Base-by-base conservation (phyloP, 2,797 vertebrate genomes). In the Brotula barbata region DNA sequence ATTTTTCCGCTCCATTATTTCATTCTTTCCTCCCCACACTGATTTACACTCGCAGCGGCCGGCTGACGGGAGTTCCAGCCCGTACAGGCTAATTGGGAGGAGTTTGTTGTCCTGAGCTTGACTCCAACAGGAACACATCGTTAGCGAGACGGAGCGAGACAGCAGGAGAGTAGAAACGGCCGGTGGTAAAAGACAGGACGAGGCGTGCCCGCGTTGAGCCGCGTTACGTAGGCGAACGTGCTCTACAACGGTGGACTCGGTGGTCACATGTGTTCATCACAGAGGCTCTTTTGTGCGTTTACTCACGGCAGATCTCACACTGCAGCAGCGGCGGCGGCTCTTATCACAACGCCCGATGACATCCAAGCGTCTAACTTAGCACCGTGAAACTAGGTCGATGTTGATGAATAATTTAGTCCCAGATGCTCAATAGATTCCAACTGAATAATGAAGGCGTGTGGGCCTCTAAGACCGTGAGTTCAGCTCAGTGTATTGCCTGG, bases 361-460 rank as follows among this genome's bases (percentile, higher is more conserved):
- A 86, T 87, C 80, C 71, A 81, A 86, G 80, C 80, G 85, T 90
- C 85, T 85, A 89, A 90, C 82, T 90, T 86, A 84, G 83, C 86
- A 85, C 82, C 80, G 71, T 86, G 77, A 84, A 92, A 89, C 87
- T 90, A 87, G 89, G 89, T 91, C 88, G 86, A 89, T 84, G 84
- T 80, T 87, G 79, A 87, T 89, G 87, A 90, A 90, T 91, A 87
- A 89, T 92, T 90, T 88, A 90, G 78, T 86, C 85, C 82, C 84
- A 89, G 85, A 89, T 90, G 86, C 89, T 89, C 88, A 87, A 90
- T 89, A 90, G 87, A 89, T 86, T 89, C 81, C 80, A 78, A 78
- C 82, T 86, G 87, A 89, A 88, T 89, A 90, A 90, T 87, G 79
- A 88, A 88, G 82, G 83, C 75, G 48, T 78, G 82, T 80, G 76